Evolutionary conservation across 2,113 vertebrate genomes (phyloP).

Genomic region (Nothoprocta pentlandii): DNA sequence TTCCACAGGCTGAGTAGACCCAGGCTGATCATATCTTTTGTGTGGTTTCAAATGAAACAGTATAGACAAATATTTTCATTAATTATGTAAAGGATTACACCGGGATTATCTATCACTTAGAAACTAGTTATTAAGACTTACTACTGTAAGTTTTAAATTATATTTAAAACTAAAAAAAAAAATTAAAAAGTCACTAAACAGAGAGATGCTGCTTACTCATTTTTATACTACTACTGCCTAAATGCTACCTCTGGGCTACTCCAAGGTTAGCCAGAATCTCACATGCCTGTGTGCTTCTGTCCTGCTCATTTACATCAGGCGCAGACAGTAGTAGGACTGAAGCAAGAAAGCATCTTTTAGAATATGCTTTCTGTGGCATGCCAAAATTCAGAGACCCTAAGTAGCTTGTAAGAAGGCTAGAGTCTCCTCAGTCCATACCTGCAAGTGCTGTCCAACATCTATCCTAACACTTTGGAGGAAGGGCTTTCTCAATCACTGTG

Average conservation of each 20-base stretch:
- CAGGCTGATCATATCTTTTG: not conserved
- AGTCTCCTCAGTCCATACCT: not conserved
- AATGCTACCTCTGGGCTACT: not conserved
- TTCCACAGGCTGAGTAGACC: not conserved
- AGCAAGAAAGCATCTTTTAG: not conserved
- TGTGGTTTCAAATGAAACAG: not conserved
- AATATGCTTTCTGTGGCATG: not conserved
- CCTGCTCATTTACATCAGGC: not conserved
- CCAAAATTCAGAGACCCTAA: not conserved
- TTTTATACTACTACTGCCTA: not conserved
- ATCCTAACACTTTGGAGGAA: not conserved
- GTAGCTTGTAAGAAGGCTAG: not conserved
- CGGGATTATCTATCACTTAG: not conserved
- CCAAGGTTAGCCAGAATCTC: not conserved
- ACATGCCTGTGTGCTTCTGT: not conserved
- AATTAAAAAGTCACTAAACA: not conserved
- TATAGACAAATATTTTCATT: not conserved
- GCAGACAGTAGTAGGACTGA: rapidly evolving
- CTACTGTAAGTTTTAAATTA: not conserved
- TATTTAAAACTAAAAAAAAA: too few species aligned
- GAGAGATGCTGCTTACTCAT: not conserved
- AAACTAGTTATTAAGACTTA: not conserved
- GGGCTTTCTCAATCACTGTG: not conserved
- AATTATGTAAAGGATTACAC: not conserved
- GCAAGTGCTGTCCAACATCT: rapidly evolving